These are phyloP conservation scores for Pterocles gutturalis DNA, from an alignment of 2,113 vertebrate genomes.

Conservation along the genomic window DNA sequence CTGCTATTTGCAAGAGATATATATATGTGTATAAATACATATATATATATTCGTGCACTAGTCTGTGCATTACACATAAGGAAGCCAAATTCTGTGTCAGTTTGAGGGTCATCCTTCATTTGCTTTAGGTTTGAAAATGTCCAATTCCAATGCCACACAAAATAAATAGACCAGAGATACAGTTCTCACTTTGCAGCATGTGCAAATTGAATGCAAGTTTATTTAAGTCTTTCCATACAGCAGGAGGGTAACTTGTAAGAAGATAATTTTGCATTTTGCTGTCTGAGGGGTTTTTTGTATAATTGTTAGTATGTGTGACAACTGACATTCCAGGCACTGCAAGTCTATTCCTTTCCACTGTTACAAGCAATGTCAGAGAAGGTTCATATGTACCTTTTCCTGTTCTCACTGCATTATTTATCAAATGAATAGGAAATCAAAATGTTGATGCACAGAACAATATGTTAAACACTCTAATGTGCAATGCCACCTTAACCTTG, in stretches of 20 bases:
- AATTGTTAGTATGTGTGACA: constrained; percentile 51
- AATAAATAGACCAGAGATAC: background rate
- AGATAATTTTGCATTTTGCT: constrained; percentile 56
- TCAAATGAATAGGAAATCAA: constrained; percentile 59
- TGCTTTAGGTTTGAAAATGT: background rate
- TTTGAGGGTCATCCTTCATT: background rate
- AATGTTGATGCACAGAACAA: constrained; percentile 41
- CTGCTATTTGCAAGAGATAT: background rate
- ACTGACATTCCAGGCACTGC: constrained; percentile 4
- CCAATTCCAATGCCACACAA: background rate
- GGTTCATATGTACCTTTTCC: constrained; percentile 42
- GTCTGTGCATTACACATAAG: background rate
- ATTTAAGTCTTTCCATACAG: constrained; percentile 11
- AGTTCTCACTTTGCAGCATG: background rate
- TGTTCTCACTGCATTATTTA: constrained; percentile 71
- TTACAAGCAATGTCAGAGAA: constrained; percentile 57
- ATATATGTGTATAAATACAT: background rate
- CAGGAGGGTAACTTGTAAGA: constrained; percentile 20
- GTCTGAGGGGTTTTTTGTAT: constrained; percentile 38
- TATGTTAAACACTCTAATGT: constrained; percentile 36
- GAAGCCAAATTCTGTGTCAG: background rate
- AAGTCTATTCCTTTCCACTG: constrained; percentile 14
- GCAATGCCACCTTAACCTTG: background rate
- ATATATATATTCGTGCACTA: no score
- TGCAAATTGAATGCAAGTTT: constrained; percentile 49